Evolutionary conservation across 2,888 invertebrate genomes (phyloP).

Genomic region (Chelonus formosanus): DNA sequence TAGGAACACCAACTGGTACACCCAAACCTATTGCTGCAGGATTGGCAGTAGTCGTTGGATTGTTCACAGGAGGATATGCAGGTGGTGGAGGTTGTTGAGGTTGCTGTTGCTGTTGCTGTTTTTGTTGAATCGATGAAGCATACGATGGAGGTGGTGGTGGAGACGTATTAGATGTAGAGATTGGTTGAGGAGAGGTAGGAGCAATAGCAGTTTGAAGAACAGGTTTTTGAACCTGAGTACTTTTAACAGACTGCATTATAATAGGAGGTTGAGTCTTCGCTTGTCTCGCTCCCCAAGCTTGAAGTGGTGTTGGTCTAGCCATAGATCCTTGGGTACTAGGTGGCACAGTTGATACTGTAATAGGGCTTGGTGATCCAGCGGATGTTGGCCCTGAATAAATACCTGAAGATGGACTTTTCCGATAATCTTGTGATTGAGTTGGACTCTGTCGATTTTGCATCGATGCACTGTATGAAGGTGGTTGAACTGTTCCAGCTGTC

Average conservation of each 20-base stretch:
- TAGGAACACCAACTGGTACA: conserved; percentile 70
- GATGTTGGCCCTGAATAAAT: conserved; percentile 86
- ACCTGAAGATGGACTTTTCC: conserved; percentile 87
- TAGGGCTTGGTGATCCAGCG: conserved; percentile 85
- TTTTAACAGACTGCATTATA: conserved; percentile 96
- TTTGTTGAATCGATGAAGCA: conserved; percentile 82
- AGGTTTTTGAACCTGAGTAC: conserved; percentile 95
- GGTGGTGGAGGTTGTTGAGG: conserved; percentile 66
- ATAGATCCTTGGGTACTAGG: conserved; percentile 72
- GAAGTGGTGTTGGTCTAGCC: conserved; percentile 82
- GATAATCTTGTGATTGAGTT: conserved; percentile 80
- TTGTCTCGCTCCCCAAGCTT: conserved; percentile 86
- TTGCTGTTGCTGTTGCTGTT: conserved; percentile 66
- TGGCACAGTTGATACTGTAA: conserved; percentile 74
- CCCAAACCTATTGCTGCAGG: conserved; percentile 51
- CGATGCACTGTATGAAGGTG: conserved; percentile 85
- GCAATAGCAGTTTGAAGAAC: conserved; percentile 94
- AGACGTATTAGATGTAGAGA: conserved; percentile 66
- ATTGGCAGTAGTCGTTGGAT: conserved; percentile 55
- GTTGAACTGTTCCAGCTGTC: conserved; percentile 75
- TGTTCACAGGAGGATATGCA: conserved; percentile 69
- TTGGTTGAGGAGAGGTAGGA: conserved; percentile 80
- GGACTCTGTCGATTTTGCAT: conserved; percentile 89
- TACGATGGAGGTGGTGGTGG: conserved; percentile 85
- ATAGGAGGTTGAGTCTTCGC: conserved; percentile 91